Base-by-base conservation (phyloP, 1,140 invertebrate genomes). In the Nilaparvata lugens region DNA sequence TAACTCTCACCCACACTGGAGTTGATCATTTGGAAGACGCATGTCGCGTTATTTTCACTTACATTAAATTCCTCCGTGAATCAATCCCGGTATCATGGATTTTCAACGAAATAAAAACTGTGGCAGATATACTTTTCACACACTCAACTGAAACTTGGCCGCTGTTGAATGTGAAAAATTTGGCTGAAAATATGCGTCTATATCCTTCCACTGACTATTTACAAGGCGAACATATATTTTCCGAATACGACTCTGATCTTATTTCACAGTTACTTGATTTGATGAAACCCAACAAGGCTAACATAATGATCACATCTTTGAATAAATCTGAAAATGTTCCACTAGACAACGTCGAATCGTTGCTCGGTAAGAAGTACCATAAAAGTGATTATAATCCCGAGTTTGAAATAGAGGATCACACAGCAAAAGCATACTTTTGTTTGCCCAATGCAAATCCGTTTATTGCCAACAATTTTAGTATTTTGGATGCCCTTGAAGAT, bases 1-100 rank as follows among this genome's bases (percentile, higher is more conserved):
- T 95, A 14, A 78, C 83, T 25, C 75, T 97, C 2, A 94, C 91
- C 0, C 84, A 90, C 56, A 81, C 88, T 62, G 93, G 93, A n/a
- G 76, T 88, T 23, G 72, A 83, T 42, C 81, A 91, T 64, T 68
- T 90, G 13, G 76, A 83, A 45, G 78, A 89, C 63, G 80, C 92
- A 1, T 71, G 92, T 0, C 75, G 80, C n/a, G 75, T 83, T 13
- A 78, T 84, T 7, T 92, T 89, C 74, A 77, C 83, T 14, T 93
- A 88, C 64, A 76, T 94, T 0, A 84, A 84, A 65, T 78, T 93
- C 69, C 66, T 93, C 31, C 76, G 75, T 48, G 70, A 73, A 62
- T 72, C 76, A 51, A 82, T 82, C 6, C 81, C 86, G 0, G 76
- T 84, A 61, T 77, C 84, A 68, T 75, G 83, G 66, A 83, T 92